phyloP scores from a whole-genome alignment of 30 jellyfish, hydroid and myxozoan species.

The Sanderia malayensis region DNA sequence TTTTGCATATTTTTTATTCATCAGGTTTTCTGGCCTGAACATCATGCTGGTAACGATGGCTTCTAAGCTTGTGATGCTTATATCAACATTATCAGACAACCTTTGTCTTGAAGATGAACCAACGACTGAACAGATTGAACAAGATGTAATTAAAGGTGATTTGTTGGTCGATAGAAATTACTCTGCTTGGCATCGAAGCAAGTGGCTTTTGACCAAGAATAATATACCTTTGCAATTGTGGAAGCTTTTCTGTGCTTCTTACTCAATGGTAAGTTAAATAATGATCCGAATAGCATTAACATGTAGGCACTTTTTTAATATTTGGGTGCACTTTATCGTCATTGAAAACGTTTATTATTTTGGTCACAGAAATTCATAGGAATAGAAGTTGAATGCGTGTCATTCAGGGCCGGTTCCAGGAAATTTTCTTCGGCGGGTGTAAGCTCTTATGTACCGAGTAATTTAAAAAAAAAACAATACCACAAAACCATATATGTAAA shows the following conservation, averaged over 20 bases:
- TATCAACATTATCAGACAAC: conserved; percentile 57
- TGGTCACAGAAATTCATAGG: neutral
- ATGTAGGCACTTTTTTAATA: neutral
- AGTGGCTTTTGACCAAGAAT: conserved; percentile 47
- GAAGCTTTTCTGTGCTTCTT: conserved; percentile 64
- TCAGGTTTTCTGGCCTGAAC: conserved; percentile 87
- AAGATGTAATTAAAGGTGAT: conserved; percentile 1
- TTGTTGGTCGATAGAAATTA: conserved; percentile 29
- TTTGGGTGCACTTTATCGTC: neutral
- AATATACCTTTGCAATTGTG: conserved; percentile 52
- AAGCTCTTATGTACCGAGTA: too few species aligned
- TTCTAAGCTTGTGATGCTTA: conserved; percentile 58
- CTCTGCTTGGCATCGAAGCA: conserved; percentile 63
- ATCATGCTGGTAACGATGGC: conserved; percentile 87
- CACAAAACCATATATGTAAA: too few species aligned
- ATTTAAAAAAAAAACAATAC: too few species aligned
- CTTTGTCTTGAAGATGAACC: conserved; percentile 41
- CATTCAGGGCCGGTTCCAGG: too few species aligned
- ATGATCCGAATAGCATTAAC: neutral
- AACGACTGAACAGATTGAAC: conserved; percentile 5
- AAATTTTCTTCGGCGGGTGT: too few species aligned
- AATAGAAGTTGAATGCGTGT: neutral
- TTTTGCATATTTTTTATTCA: neutral
- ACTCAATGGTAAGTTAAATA: conserved; percentile 38
- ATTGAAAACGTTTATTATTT: neutral